Percentiles rank a stretch among this genome's conserved stretches.
phyloP scores from a whole-genome alignment of 2,797 vertebrate species.

The Poecilia picta region DNA sequence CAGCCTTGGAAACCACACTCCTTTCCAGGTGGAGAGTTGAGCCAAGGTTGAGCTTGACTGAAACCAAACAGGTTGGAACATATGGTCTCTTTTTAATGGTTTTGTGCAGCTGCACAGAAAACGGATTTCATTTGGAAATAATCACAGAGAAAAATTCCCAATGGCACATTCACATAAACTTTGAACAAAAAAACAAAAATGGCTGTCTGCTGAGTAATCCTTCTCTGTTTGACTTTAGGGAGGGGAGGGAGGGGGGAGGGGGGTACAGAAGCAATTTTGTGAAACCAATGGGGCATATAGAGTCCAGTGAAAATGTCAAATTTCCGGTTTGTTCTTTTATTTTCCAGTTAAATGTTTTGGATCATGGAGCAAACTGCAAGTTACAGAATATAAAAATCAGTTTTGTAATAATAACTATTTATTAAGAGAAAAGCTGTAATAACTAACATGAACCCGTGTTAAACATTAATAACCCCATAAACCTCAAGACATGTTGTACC shows the following conservation, averaged over 20 bases:
- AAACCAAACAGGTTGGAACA: conserved; percentile 79
- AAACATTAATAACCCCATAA: not conserved
- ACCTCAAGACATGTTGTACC: not conserved
- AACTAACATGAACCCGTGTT: not conserved
- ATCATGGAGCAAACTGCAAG: not conserved
- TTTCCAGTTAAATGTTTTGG: not conserved
- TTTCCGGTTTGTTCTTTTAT: conserved; percentile 1
- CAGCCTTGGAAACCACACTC: conserved; percentile 63
- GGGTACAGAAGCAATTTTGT: conserved; percentile 19
- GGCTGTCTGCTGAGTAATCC: conserved; percentile 51
- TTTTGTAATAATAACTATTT: not conserved
- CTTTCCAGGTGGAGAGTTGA: conserved; percentile 78
- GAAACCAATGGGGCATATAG: conserved; percentile 22
- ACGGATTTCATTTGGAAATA: conserved; percentile 74
- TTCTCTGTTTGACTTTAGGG: conserved; percentile 43
- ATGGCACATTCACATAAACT: conserved; percentile 55
- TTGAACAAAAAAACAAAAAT: conserved; percentile 49
- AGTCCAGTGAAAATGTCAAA: not conserved
- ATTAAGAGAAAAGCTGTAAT: not conserved
- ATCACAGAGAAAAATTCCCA: conserved; percentile 63
- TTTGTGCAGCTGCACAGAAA: conserved; percentile 77
- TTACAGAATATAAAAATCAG: not conserved
- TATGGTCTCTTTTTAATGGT: conserved; percentile 75
- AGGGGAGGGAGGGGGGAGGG: not conserved
- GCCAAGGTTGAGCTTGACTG: conserved; percentile 81